These are phyloP conservation scores for Arizona elegans DNA, from an alignment of 2,113 vertebrate species.

Conservation along the genomic window DNA sequence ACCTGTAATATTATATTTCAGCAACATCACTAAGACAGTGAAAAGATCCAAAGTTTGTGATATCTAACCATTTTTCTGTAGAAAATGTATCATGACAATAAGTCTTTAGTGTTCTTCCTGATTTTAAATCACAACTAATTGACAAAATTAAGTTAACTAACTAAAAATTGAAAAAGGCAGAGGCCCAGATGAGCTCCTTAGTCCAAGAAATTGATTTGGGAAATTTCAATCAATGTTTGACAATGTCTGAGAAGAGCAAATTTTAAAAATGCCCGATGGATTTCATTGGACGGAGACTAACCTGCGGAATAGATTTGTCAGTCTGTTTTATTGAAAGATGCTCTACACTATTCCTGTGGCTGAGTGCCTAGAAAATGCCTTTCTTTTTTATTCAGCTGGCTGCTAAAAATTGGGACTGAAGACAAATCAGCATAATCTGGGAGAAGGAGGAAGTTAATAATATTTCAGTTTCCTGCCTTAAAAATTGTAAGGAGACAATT, in stretches of 20 bases:
- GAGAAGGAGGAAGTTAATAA: background rate
- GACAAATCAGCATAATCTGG: background rate
- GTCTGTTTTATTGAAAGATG: background rate
- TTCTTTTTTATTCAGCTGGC: background rate
- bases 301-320: background rate
- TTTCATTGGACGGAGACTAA: background rate
- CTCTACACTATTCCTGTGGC: background rate
- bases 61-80: background rate
- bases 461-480: background rate
- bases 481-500: background rate
- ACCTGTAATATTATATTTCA: background rate
- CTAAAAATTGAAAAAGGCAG: background rate
- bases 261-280: background rate
- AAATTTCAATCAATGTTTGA: slow-evolving; percentile 16
- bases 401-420: background rate
- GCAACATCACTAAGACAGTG: background rate
- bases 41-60: background rate
- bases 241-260: slow-evolving; percentile 2
- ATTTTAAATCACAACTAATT: background rate
- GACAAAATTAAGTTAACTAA: slow-evolving; percentile 22
- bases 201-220: background rate
- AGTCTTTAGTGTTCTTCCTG: background rate
- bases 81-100: background rate
- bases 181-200: slow-evolving; percentile 3
- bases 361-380: background rate